Evolutionary conservation across 2,888 invertebrate genomes (phyloP), one percentile per base, ranked within the genome.

Genomic region (Strigamia transsilvanica): DNA sequence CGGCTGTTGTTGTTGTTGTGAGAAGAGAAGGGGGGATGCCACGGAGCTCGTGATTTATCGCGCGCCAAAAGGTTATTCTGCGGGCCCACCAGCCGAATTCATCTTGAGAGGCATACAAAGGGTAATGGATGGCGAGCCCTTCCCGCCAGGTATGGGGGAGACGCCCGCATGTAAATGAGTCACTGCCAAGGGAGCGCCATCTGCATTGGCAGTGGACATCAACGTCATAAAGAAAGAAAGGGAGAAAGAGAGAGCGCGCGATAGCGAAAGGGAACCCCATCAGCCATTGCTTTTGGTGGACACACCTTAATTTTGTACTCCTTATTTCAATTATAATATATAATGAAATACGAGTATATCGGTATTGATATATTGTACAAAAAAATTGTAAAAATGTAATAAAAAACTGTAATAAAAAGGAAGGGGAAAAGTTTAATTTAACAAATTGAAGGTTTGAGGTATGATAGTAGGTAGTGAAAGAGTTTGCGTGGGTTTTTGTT

Each of bases 1-100:
- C 73, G 73, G 73, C 73, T 73, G 73, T 73, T 73, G 73, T 73
- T 73, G 73, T 73, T 73, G 73, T 73, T 73, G 73, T 73, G 73
- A 73, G 32, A 32, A 61, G 61, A 61, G 61, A 61, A 23, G 61
- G 73, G 73, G 73, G 73, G 73, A 73, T 73, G 32, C 73, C 73
- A 73, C 73, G 73, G 73, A 73, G 73, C 73, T 73, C 73, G 73
- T 73, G 73, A 73, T 73, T 73, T 73, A 73, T 73, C 73, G 73
- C 73, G 73, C 73, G 73, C 73, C 73, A 73, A 73, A 73, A 73
- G 73, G 73, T 73, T 73, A 73, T 73, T 73, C 73, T 73, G 73
- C 73, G 73, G 73, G 73, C 73, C 73, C 73, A 73, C 73, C 73
- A 73, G 73, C 73, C 73, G 73, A 73, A 73, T 73, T 73, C 73